Evolutionary conservation across 2,113 vertebrate genomes (phyloP).

Genomic region (Laterallus jamaicensis): DNA sequence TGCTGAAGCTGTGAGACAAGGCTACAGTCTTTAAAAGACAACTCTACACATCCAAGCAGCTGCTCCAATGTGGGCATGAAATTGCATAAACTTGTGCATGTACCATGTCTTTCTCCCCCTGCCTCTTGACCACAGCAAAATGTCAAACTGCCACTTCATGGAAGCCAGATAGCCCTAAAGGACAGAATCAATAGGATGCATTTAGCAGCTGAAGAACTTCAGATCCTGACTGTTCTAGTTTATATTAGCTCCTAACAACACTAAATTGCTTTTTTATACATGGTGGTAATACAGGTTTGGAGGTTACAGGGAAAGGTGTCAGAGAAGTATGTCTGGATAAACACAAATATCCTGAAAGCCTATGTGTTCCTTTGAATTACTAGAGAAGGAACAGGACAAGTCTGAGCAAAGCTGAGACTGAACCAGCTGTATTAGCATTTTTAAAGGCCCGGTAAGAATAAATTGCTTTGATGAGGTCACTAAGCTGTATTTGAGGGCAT

Average conservation of each 20-base stretch:
- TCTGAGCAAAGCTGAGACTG: background rate
- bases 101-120: background rate
- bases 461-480: background rate
- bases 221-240: background rate
- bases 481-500: background rate
- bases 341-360: background rate
- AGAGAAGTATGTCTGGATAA: background rate
- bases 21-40: background rate
- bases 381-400: background rate
- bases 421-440: background rate
- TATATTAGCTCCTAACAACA: background rate
- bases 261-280: background rate
- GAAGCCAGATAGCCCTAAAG: background rate
- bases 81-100: background rate
- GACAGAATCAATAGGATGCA: background rate
- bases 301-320: background rate
- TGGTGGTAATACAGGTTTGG: background rate
- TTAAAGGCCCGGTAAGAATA: background rate
- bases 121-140: background rate
- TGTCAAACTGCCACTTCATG: background rate
- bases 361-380: background rate
- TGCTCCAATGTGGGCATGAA: background rate
- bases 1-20: background rate
- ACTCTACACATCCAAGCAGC: background rate
- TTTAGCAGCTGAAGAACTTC: background rate